Percentiles rank a stretch among this genome's conserved stretches.
Conservation (phyloP, 2,797 vertebrate genomes). For the Chaenodraco wilsoni region DNA sequence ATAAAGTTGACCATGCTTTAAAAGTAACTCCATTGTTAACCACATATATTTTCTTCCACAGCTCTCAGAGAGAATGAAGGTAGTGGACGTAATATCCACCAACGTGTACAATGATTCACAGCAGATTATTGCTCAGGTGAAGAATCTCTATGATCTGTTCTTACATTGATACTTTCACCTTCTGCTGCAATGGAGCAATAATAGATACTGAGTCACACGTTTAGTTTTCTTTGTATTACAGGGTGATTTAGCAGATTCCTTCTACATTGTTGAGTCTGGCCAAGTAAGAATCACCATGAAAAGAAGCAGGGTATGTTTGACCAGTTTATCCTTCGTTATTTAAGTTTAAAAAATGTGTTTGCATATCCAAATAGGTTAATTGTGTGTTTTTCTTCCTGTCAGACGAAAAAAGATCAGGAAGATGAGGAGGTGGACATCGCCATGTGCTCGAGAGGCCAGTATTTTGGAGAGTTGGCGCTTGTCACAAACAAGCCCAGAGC, state of each 20-base stretch:
- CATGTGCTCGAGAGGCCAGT: constrained; percentile 93
- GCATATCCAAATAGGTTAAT: constrained; percentile 1
- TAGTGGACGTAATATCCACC: constrained; percentile 96
- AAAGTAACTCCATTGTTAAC: constrained; percentile 16
- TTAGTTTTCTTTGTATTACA: constrained; percentile 63
- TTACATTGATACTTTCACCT: neutral
- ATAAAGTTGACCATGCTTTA: constrained; percentile 9
- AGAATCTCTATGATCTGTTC: neutral
- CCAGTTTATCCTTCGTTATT: neutral
- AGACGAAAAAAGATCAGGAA: constrained; percentile 85
- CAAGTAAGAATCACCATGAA: constrained; percentile 99
- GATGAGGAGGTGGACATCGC: constrained; percentile 94
- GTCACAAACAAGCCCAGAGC: constrained; percentile 98
- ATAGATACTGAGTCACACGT: neutral
- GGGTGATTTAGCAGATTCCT: constrained; percentile 96
- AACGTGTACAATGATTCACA: constrained; percentile 92
- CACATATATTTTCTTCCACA: constrained; percentile 66
- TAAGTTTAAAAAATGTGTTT: neutral
- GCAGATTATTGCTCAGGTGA: constrained; percentile 98
- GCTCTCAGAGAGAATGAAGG: constrained; percentile 98
- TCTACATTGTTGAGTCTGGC: constrained; percentile 98
- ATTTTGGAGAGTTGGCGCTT: constrained; percentile 97
- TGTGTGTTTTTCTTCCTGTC: constrained; percentile 38
- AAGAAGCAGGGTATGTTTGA: constrained; percentile 90
- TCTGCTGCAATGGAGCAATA: neutral